Percentiles rank a stretch among this genome's conserved stretches.
These are phyloP conservation scores for Eurytoma californica DNA, from an alignment of 2,888 invertebrate genomes.

Conservation along the genomic window DNA sequence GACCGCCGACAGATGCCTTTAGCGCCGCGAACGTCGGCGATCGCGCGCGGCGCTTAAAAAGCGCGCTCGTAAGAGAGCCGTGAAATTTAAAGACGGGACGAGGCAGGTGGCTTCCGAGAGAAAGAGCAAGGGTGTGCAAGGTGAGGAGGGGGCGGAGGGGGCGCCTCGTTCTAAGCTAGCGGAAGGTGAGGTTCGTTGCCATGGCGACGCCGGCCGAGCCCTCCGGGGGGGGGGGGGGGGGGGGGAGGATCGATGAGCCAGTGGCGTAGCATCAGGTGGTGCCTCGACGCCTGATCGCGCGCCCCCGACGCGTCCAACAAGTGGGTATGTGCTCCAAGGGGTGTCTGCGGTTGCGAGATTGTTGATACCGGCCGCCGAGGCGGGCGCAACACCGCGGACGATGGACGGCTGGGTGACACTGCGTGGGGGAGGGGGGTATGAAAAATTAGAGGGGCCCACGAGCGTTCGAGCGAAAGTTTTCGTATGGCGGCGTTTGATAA, in stretches of 20 bases:
- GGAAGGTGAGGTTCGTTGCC: constrained; percentile 66
- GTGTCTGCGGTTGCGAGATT: constrained; percentile 42
- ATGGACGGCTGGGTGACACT: not conserved
- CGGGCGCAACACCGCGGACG: not conserved
- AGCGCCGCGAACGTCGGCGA: constrained; percentile 63
- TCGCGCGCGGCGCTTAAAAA: constrained; percentile 63
- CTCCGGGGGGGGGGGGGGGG: constrained; percentile 61
- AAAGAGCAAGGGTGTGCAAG: constrained; percentile 1
- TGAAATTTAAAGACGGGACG: not conserved
- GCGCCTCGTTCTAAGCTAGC: constrained; percentile 57
- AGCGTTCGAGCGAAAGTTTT: too few relatives aligned
- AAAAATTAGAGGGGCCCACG: too few relatives aligned
- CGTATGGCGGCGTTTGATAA: too few relatives aligned
- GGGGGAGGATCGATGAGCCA: constrained; percentile 73
- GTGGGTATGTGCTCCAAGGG: constrained; percentile 59
- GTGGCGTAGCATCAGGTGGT: constrained; percentile 73
- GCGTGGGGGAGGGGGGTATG: not conserved
- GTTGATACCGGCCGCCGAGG: constrained; percentile 30
- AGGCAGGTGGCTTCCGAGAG: not conserved
- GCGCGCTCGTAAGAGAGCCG: not conserved
- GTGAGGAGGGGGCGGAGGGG: constrained; percentile 41
- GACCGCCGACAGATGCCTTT: not conserved
- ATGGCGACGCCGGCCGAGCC: constrained; percentile 62
- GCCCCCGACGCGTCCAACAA: constrained; percentile 67
- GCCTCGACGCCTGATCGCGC: constrained; percentile 40